Conservation (phyloP, 37 sponge, comb jelly and placozoan genomes). For the Aplysina aerophoba region DNA sequence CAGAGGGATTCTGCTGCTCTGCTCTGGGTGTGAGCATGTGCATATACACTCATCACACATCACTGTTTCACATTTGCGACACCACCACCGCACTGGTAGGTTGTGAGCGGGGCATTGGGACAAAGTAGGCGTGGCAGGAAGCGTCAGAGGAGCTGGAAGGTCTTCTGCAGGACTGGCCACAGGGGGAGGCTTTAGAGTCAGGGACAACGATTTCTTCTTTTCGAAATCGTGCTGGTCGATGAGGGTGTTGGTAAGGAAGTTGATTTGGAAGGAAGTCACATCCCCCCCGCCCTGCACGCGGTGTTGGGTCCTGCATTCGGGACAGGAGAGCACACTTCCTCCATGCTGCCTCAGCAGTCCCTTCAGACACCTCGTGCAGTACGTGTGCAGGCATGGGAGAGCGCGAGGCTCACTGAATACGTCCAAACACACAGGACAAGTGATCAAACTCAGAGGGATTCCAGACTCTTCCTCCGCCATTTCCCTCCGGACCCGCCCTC, state of each 20-base stretch:
- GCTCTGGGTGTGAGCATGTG: neutral
- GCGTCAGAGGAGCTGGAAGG: neutral
- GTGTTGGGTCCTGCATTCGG: neutral
- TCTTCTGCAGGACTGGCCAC: neutral
- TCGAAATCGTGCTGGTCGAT: conserved; percentile 1
- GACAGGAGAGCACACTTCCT: neutral
- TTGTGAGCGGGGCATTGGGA: conserved; percentile 5
- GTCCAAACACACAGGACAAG: conserved; percentile 33
- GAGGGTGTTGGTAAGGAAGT: neutral
- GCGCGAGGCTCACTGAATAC: neutral
- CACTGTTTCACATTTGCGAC: neutral
- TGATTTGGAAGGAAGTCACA: neutral
- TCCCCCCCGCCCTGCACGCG: neutral
- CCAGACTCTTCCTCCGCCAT: conserved; percentile 11
- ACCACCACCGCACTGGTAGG: neutral
- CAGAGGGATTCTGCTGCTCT: neutral
- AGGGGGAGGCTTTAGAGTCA: neutral
- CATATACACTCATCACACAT: neutral
- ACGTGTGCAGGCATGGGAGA: conserved; percentile 8
- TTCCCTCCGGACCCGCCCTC: neutral
- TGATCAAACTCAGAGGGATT: neutral
- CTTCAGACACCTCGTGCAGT: conserved; percentile 19
- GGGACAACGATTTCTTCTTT: neutral
- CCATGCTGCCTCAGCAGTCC: neutral
- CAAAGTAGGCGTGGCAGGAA: neutral